Evolutionary conservation across 37 sponge, comb jelly and placozoan genomes (phyloP).

Genomic region (Crambe crambe): DNA sequence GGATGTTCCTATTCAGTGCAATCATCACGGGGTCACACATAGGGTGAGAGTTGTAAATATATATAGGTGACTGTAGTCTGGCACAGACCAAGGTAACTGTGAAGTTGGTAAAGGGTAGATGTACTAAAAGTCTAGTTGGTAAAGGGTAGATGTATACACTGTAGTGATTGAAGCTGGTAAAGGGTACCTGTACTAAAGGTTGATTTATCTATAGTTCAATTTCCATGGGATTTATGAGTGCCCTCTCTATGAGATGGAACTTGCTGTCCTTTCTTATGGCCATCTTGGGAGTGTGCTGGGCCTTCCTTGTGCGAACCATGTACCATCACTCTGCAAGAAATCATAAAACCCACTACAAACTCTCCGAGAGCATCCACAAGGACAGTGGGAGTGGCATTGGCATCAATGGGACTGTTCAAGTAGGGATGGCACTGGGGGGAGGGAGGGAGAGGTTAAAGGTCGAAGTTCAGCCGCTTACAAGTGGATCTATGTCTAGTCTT

Average conservation of each 20-base stretch:
- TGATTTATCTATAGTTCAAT: no score
- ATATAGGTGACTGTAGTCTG: no score
- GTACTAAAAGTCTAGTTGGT: no score
- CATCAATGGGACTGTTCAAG: not conserved
- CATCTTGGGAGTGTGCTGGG: slow-evolving; percentile 20
- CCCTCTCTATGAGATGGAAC: no score
- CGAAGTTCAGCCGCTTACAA: slow-evolving; percentile 2
- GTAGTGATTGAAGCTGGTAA: no score
- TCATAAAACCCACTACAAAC: slow-evolving; percentile 41
- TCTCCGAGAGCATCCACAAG: slow-evolving; percentile 5
- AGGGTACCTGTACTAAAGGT: no score
- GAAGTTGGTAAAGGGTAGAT: no score
- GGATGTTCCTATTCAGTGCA: slow-evolving; percentile 8
- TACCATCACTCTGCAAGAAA: not conserved
- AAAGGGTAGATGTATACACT: no score
- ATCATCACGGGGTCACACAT: slow-evolving; percentile 20
- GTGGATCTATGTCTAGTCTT: not conserved
- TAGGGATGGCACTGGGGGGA: not conserved
- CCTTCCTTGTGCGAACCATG: not conserved
- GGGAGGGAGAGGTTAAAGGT: slow-evolving; percentile 20
- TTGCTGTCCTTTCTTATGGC: slow-evolving; percentile 16
- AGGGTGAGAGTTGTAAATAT: slow-evolving; percentile 21
- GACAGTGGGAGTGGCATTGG: not conserved
- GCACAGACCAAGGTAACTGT: no score
- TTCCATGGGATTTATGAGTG: no score